Evolutionary conservation across 2,888 invertebrate species (phyloP).

Genomic region (Halictus ligatus): DNA sequence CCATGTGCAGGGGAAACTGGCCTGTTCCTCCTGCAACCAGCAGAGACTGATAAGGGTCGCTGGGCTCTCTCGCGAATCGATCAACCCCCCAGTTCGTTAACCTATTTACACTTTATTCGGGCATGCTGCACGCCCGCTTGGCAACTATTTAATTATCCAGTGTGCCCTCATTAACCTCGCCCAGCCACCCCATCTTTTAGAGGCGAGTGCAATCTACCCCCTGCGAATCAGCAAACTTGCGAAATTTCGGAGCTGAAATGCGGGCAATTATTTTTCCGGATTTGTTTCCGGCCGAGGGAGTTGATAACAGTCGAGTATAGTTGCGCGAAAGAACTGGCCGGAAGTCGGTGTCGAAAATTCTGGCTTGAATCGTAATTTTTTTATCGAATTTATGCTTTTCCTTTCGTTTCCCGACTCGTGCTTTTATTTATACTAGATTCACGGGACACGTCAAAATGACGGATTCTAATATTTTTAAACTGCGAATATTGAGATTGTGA

Average conservation of each 20-base stretch:
- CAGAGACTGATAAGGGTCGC: slow-evolving; percentile 29
- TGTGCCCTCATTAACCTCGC: not conserved
- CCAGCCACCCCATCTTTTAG: not conserved
- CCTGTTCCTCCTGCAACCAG: slow-evolving; percentile 18
- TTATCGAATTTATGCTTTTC: not conserved
- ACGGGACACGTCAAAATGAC: too few species aligned
- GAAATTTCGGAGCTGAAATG: not conserved
- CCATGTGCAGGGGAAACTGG: slow-evolving; percentile 54
- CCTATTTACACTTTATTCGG: slow-evolving; percentile 16
- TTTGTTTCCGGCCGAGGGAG: not conserved
- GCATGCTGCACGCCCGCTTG: not conserved
- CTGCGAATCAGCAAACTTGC: not conserved
- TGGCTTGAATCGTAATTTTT: not conserved
- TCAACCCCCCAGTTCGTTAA: slow-evolving; percentile 18
- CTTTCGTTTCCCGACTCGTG: not conserved
- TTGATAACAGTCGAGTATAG: not conserved
- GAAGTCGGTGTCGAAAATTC: too few species aligned
- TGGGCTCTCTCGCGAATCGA: slow-evolving; percentile 25
- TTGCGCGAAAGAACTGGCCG: not conserved
- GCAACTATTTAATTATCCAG: not conserved
- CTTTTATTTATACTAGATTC: too few species aligned
- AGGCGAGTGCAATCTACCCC: not conserved
- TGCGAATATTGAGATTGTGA: too few species aligned
- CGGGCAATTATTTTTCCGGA: not conserved
- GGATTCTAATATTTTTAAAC: too few species aligned